Evolutionary conservation across 2,797 vertebrate species (phyloP).

Genomic region (Geotria australis): DNA sequence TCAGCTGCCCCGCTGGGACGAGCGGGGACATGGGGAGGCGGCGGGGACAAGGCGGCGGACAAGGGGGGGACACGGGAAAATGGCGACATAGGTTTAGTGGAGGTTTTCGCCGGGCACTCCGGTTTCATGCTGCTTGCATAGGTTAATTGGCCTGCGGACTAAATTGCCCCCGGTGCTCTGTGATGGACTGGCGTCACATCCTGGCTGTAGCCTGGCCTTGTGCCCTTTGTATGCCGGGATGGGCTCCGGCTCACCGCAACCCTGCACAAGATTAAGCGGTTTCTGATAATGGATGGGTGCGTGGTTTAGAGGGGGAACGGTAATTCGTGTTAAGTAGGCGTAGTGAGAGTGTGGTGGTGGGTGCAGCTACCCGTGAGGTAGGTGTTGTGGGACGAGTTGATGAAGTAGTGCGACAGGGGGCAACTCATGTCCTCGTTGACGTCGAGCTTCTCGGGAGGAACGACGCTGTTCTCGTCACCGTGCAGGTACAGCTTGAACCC

Average conservation of each 20-base stretch:
- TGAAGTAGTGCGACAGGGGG: conserved; percentile 87
- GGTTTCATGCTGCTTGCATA: too few species aligned
- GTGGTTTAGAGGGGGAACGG: background rate
- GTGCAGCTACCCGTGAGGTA: conserved; percentile 58
- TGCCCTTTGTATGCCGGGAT: too few species aligned
- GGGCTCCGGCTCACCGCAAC: conserved; percentile 40
- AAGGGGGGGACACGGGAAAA: background rate
- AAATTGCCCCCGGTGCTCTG: too few species aligned
- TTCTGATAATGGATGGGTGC: background rate
- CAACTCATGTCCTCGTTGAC: conserved; percentile 88
- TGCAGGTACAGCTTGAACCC: conserved; percentile 62
- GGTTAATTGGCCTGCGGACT: too few species aligned
- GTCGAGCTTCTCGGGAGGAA: conserved; percentile 90
- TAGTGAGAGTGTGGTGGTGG: background rate
- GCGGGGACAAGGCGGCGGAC: background rate
- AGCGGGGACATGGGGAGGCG: background rate
- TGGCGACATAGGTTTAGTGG: background rate
- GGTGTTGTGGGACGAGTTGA: conserved; percentile 97
- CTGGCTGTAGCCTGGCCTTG: too few species aligned
- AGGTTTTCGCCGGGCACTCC: too few species aligned
- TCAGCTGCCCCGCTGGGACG: conserved; percentile 40
- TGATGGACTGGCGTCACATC: too few species aligned
- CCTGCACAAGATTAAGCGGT: too few species aligned
- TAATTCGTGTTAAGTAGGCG: background rate
- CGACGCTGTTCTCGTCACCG: conserved; percentile 65